Percentiles rank a stretch among this genome's conserved stretches.
Conservation (phyloP, 53 echinoderm and acorn worm genomes). For the Holothuria scabra region DNA sequence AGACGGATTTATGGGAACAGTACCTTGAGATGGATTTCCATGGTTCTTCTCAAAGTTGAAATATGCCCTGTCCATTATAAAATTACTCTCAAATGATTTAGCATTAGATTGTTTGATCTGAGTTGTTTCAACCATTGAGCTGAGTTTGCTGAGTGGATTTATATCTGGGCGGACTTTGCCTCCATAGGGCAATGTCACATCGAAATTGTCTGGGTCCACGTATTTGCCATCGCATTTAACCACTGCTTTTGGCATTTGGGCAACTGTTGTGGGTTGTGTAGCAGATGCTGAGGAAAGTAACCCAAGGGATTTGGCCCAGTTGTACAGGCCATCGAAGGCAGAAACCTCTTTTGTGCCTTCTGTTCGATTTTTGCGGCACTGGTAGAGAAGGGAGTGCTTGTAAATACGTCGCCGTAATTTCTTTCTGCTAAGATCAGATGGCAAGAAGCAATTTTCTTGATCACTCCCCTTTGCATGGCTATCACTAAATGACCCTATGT, state of each 20-base stretch:
- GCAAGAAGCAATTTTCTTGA: background rate
- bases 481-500: background rate
- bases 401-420: conserved; percentile 24
- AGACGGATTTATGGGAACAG: background rate
- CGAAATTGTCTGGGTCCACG: conserved; percentile 93
- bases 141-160: conserved; percentile 86
- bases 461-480: background rate
- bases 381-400: conserved; percentile 43
- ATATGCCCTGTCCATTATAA: conserved; percentile 47
- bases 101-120: conserved; percentile 25
- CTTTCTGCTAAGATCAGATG: conserved; percentile 14
- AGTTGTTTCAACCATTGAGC: conserved; percentile 84
- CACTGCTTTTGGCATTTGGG: conserved; percentile 29
- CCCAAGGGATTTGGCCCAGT: conserved; percentile 40
- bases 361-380: conserved; percentile 4
- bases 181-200: conserved; percentile 49
- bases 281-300: conserved; percentile 21
- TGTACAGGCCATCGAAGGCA: conserved; percentile 41
- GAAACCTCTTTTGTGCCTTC: conserved; percentile 1
- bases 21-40: conserved; percentile 1
- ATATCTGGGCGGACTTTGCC: conserved; percentile 72
- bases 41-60: conserved; percentile 40
- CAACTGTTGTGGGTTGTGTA: background rate
- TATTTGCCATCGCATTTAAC: conserved; percentile 64
- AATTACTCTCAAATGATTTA: conserved; percentile 49